Evolutionary conservation across 2,888 invertebrate species (phyloP), one percentile per base, ranked within the genome.

Genomic region (Antheraea yamamai): DNA sequence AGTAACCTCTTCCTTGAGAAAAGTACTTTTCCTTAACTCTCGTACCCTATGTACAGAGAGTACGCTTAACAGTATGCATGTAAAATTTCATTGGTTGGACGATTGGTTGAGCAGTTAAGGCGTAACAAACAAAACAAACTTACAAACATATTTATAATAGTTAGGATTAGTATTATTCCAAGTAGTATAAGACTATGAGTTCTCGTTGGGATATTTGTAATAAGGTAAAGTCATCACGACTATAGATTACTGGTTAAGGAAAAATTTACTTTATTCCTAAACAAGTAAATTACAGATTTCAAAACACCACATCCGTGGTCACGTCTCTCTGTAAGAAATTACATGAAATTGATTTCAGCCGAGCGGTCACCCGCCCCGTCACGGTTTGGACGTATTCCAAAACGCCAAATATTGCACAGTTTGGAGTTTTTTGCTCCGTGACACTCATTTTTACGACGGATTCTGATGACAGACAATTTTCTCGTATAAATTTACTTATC

Each of bases 401-500:
- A 85, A 64, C 73, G n/a, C n/a, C 77, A 78, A 81, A 80, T 83
- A 81, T 78, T 80, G 85, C 81, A 81, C 78, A 79, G 75, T 66
- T 47, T 76, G 76, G 76, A 64, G 52, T 78, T 85, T 85, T 83
- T 85, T 80, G 75, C 77, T 81, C 74, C 83, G 81, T 82, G 84
- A 83, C 83, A 82, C 75, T 81, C 83, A 77, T 77, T 82, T 85
- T 83, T 84, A 83, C 83, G 35, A 70, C 18, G 83, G 82, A 82
- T 78, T 78, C 83, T 81, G 82, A 80, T 81, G 81, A 82, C 82
- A 80, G 83, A 83, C 85, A 82, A 86, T 86, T 87, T 85, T 83
- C 82, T 81, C 82, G 84, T 84, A 86, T 86, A 85, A 87, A 86
- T 87, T 85, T 87, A 88, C 85, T 86, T 87, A 88, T 86, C 85